phyloP scores from a whole-genome alignment of 2,113 vertebrate species.

The Vicugna pacos region DNA sequence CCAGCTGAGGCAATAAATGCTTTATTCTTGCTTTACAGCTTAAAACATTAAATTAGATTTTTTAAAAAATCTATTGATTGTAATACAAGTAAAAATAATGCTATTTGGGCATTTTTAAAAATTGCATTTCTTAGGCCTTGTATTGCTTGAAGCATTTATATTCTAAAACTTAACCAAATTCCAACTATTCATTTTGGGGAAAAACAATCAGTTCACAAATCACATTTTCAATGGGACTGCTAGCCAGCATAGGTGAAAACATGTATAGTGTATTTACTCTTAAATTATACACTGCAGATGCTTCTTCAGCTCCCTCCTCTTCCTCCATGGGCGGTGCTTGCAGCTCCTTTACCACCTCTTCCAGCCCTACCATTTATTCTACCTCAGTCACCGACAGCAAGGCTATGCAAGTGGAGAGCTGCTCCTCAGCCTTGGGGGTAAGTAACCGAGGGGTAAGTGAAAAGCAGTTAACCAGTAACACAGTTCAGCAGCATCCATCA shows the following conservation, averaged over 20 bases:
- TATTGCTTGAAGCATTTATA: constrained; percentile 84
- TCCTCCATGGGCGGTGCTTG: constrained; percentile 98
- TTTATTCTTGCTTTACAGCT: constrained; percentile 85
- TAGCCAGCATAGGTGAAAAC: constrained; percentile 91
- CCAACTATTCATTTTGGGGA: constrained; percentile 87
- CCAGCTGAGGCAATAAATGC: constrained; percentile 86
- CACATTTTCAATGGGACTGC: constrained; percentile 92
- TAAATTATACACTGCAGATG: constrained; percentile 99
- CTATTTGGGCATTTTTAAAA: constrained; percentile 85
- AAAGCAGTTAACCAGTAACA: constrained; percentile 89
- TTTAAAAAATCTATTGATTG: constrained; percentile 69
- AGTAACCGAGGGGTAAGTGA: constrained; percentile 94
- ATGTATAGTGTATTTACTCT: constrained; percentile 93
- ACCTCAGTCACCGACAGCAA: constrained; percentile 95
- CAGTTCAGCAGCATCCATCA: constrained; percentile 92
- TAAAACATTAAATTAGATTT: constrained; percentile 83
- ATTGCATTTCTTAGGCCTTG: constrained; percentile 80
- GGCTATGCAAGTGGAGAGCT: constrained; percentile 92
- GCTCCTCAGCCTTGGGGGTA: constrained; percentile 93
- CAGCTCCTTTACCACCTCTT: constrained; percentile 98
- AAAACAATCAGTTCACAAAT: constrained; percentile 87
- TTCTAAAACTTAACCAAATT: constrained; percentile 89
- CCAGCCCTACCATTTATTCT: constrained; percentile 96
- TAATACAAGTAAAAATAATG: constrained; percentile 76
- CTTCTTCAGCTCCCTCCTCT: constrained; percentile 96